Evolutionary conservation across 2,888 invertebrate species (phyloP), one percentile per base, ranked within the genome.

Genomic region (Bembecia ichneumoniformis): DNA sequence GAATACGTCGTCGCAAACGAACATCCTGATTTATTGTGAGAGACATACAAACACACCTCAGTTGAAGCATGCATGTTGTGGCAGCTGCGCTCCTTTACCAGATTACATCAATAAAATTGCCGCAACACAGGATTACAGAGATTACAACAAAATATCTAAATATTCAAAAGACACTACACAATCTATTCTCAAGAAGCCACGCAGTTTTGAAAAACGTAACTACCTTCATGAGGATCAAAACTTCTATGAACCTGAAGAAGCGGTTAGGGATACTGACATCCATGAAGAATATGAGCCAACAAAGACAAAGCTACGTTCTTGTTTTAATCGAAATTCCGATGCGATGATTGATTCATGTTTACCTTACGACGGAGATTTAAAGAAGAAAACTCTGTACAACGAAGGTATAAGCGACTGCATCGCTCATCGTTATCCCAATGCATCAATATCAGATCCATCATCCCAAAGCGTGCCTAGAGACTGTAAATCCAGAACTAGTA

Each of bases 381-480:
- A 56, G 2, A 65, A 71, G 47, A 75, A 62, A 53, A 67, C 63
- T 14, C 51, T 79, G 35, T 81, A 80, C 54, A 80, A 81, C 48
- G 81, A 82, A 57, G 81, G 80, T 13, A 80, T 80, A 15, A 71
- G 70, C 52, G 74, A 80, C 48, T 35, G 36, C 0, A 53, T 66
- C 17, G 55, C 64, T 0, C 49, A 58, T 28, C 52, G 51, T 3
- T 46, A 11, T n/a, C 4, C 43, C 36, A 3, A 55, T 36, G 57
- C 43, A 9, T 40, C 58, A 0, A 47, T 47, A 1, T 46, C 16
- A 10, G 14, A 48, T 3, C 53, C 58, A 7, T 49, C 54, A 36
- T 55, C 56, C 11, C 45, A 43, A 0, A 58, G 52, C 7, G 3
- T 56, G 3, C 55, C 47, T 5, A 56, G 46, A 3, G 52, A 55